These are phyloP conservation scores for Euura saliciscinereae DNA, from an alignment of 1,140 invertebrate species.

Conservation along the genomic window DNA sequence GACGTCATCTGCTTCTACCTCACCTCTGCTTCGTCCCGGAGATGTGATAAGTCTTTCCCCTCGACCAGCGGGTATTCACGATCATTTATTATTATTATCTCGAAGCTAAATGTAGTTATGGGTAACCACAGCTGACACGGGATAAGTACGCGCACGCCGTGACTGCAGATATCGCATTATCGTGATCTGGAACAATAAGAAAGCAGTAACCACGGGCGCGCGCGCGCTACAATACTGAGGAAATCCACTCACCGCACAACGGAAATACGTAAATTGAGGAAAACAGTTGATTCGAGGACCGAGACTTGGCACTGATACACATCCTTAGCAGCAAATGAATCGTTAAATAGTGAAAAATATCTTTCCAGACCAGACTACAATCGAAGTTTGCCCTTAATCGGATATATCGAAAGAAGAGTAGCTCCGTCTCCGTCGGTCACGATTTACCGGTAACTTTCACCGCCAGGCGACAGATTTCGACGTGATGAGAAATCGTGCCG, in stretches of 20 bases:
- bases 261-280: neutral
- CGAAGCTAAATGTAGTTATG: too few relatives aligned
- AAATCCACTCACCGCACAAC: neutral
- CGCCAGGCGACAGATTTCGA: neutral
- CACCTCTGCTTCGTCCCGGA: neutral
- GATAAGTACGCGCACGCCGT: too few relatives aligned
- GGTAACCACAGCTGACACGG: too few relatives aligned
- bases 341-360: too few relatives aligned
- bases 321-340: too few relatives aligned
- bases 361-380: neutral
- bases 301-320: neutral
- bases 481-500: conserved; percentile 6
- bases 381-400: neutral
- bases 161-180: neutral
- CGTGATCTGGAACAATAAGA: conserved; percentile 1
- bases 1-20: neutral
- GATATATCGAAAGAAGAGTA: neutral
- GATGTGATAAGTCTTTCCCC: conserved; percentile 7
- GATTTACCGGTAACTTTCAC: neutral
- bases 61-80: neutral
- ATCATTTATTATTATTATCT: neutral
- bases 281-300: neutral
- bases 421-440: neutral
- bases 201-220: neutral
- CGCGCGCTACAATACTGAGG: neutral